Evolutionary conservation across 2,113 vertebrate genomes (phyloP), one percentile per base, ranked within the genome.

Genomic region (Mustela lutreola): DNA sequence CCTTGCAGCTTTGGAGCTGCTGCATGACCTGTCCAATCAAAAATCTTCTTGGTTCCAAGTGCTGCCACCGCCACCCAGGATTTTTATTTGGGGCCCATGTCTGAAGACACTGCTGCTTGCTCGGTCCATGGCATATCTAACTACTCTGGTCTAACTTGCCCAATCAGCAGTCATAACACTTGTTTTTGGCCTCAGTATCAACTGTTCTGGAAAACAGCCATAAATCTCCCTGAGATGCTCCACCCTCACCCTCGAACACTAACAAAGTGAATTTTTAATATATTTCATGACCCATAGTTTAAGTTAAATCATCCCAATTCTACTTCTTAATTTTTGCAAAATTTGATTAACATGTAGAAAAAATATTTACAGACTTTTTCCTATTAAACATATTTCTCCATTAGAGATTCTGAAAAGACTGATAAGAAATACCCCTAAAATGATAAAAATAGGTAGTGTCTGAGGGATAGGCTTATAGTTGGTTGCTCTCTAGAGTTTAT

Each of bases 311-410:
- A 87, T 39, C 62, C 79, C 65, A 78, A 10, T 56, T 7, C 5
- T 78, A 39, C 45, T 79, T 65, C 79, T 97, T 21, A 75, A 76
- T 63, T 89, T 94, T 63, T 42, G 79, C 19, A 84, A 75, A 84
- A 87, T 56, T 75, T 80, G 4, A 60, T 48, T 48, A 62, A 26
- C 7, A 70, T 4, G 24, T 83, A 78, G 50, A 71, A 90, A 92
- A 94, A 73, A 91, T 85, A 82, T 48, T 79, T 62, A 39, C 18
- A 81, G 78, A 80, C 10, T 58, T 75, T 62, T 83, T 48, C 28
- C 24, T 56, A 60, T 84, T 91, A 73, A 93, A 58, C 7, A 75
- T 53, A 18, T 78, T 87, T 92, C 26, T 83, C 24, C 80, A 87
- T 65, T 48, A 70, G 82, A 48, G 6, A 87, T 75, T 71, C 92